Evolutionary conservation across 2,888 invertebrate genomes (phyloP), one percentile per base, ranked within the genome.

Genomic region (Agonopterix arenella): DNA sequence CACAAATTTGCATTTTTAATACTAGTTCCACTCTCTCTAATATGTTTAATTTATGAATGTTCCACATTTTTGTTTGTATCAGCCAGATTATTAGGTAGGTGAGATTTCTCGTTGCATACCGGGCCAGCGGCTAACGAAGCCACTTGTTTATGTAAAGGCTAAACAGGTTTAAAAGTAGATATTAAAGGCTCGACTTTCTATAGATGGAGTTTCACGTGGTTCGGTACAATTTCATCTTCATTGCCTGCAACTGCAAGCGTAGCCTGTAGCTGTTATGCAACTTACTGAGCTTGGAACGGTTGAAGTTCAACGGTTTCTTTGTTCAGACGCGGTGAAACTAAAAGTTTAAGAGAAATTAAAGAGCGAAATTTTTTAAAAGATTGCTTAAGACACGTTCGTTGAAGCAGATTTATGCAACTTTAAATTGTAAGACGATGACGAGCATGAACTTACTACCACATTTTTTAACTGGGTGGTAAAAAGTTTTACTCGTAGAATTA

Each of bases 181-280:
- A 70, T 70, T 68, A 60, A 70, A 71, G 66, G 64, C 64, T 62
- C 61, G 59, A 66, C 80, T 82, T 82, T 82, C 82, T 82, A 80
- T 70, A 66, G 66, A 70, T 65, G 63, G 59, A 57, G 66, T 72
- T 71, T 76, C 71, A 63, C 64, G 62, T 67, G 67, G 69, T 76
- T 73, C 76, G 68, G 69, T 68, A 65, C 66, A 73, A 74, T 74
- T 73, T 68, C 64, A 68, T 73, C 68, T 68, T 60, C 57, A 66
- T 55, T 50, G 59, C 40, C 40, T 40, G 40, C n/a, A 40, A n/a
- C 40, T 40, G 28, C 28, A 28, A 28, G 28, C 18, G 18, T 18
- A 18, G 18, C 7, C 28, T 28, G 28, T 28, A 28, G 28, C 5
- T 1, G 28, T 28, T 28, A 28, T 28, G 28, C 28, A 28, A 28